Evolutionary conservation across 2,888 invertebrate genomes (phyloP).

Genomic region (Caenorhabditis doughertyi): DNA sequence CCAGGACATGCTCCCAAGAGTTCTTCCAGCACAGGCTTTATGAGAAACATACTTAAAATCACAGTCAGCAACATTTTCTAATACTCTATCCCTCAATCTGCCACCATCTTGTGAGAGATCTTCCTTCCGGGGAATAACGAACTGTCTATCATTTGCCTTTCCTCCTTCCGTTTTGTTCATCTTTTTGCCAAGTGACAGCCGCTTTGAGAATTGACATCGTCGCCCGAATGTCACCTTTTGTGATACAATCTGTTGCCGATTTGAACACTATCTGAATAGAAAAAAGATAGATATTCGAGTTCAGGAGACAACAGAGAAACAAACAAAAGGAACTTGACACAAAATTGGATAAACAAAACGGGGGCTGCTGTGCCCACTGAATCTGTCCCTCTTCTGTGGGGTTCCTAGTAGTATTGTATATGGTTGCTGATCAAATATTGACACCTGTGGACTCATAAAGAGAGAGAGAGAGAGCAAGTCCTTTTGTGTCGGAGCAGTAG

Average conservation of each 20-base stretch:
- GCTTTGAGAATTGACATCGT: slow-evolving; percentile 43
- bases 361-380: slow-evolving; percentile 12
- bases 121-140: not conserved
- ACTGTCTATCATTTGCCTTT: slow-evolving; percentile 4
- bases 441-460: slow-evolving; percentile 44
- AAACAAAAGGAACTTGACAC: slow-evolving; percentile 50
- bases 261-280: not conserved
- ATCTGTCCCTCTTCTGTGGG: not conserved
- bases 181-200: slow-evolving; percentile 47
- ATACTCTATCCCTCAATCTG: not conserved
- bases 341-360: slow-evolving; percentile 54
- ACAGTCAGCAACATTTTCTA: too few species aligned
- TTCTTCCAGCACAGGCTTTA: not conserved
- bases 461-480: too few species aligned
- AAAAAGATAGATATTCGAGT: slow-evolving; percentile 6
- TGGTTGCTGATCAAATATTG: slow-evolving; percentile 56
- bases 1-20: too few species aligned
- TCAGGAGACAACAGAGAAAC: slow-evolving; percentile 39
- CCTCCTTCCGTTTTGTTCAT: slow-evolving; percentile 26
- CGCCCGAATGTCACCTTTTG: slow-evolving; percentile 57
- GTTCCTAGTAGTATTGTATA: slow-evolving; percentile 28
- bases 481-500: slow-evolving; percentile 49
- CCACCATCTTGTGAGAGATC: not conserved
- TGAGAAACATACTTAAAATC: not conserved
- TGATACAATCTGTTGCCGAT: slow-evolving; percentile 52